Conservation (phyloP, 2,888 invertebrate species). For the Caenorhabditis doughertyi region DNA sequence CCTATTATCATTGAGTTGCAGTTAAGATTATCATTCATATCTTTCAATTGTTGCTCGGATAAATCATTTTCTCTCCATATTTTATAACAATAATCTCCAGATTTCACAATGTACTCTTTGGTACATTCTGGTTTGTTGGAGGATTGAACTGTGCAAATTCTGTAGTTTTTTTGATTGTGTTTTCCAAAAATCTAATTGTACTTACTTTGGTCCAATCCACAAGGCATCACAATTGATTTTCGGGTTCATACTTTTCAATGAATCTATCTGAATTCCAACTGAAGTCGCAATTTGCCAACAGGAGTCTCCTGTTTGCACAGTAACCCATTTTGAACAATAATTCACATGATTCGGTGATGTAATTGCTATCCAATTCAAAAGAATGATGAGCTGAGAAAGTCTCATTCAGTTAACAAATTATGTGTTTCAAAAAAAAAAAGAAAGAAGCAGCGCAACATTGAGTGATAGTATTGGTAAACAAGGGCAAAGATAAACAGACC, state of each 20-base stretch:
- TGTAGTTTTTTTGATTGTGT: neutral
- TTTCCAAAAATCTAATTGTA: too few species aligned
- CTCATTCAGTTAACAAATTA: too few species aligned
- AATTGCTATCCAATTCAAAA: too few species aligned
- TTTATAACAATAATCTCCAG: slow-evolving; percentile 35
- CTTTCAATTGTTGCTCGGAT: slow-evolving; percentile 6
- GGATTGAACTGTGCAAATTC: slow-evolving; percentile 16
- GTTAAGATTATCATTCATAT: slow-evolving; percentile 19
- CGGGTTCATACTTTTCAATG: neutral
- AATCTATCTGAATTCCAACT: neutral
- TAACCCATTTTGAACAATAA: neutral
- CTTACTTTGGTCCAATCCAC: slow-evolving; percentile 32
- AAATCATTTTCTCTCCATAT: slow-evolving; percentile 22
- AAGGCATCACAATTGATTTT: slow-evolving; percentile 16
- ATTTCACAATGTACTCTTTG: neutral
- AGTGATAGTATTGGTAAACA: too few species aligned
- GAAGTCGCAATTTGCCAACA: slow-evolving; percentile 20
- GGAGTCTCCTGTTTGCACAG: slow-evolving; percentile 1
- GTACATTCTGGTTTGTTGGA: neutral
- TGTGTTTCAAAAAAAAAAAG: too few species aligned
- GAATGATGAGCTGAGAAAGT: too few species aligned
- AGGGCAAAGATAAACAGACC: too few species aligned
- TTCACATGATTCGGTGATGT: too few species aligned
- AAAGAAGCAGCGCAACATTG: too few species aligned
- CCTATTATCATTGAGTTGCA: slow-evolving; percentile 17